phyloP scores from a whole-genome alignment of 2,888 invertebrate genomes.

The Rhyacophila evoluta region DNA sequence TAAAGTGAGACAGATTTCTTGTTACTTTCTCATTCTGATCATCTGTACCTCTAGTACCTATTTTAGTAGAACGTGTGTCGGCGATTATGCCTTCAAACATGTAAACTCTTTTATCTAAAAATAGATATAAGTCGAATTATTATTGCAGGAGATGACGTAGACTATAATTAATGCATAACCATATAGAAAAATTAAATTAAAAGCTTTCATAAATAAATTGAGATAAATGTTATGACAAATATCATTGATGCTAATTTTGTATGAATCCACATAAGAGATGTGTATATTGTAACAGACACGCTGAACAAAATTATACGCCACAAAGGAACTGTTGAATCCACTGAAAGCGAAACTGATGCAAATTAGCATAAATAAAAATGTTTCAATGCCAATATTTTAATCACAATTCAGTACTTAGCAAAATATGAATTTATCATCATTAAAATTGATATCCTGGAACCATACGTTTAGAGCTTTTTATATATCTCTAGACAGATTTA shows the following conservation, averaged over 20 bases:
- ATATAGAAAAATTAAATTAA: slow-evolving; percentile 54
- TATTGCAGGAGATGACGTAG: slow-evolving; percentile 55
- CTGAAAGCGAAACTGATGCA: slow-evolving; percentile 13
- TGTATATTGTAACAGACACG: slow-evolving; percentile 48
- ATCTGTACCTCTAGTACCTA: slow-evolving; percentile 54
- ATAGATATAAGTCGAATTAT: slow-evolving; percentile 55
- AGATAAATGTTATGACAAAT: slow-evolving; percentile 55
- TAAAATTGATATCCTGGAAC: slow-evolving; percentile 54
- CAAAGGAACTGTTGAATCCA: slow-evolving; percentile 38
- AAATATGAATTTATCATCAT: slow-evolving; percentile 50
- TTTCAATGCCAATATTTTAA: slow-evolving; percentile 70
- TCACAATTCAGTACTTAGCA: slow-evolving; percentile 65
- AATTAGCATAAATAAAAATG: slow-evolving; percentile 52
- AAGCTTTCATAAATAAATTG: slow-evolving; percentile 55
- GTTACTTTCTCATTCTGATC: slow-evolving; percentile 43
- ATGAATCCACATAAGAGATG: slow-evolving; percentile 49
- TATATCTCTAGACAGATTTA: slow-evolving; percentile 55
- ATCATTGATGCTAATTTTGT: slow-evolving; percentile 57
- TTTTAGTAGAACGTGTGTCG: slow-evolving; percentile 42
- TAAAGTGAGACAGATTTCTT: slow-evolving; percentile 26
- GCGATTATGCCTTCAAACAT: slow-evolving; percentile 42
- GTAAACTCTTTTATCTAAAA: slow-evolving; percentile 54
- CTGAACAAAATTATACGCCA: slow-evolving; percentile 26
- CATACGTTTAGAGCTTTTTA: slow-evolving; percentile 55
- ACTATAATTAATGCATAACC: slow-evolving; percentile 55